Percentiles rank a stretch among this genome's conserved stretches.
These are phyloP conservation scores for Ligdia adustata DNA, from an alignment of 2,888 invertebrate species.

Conservation along the genomic window DNA sequence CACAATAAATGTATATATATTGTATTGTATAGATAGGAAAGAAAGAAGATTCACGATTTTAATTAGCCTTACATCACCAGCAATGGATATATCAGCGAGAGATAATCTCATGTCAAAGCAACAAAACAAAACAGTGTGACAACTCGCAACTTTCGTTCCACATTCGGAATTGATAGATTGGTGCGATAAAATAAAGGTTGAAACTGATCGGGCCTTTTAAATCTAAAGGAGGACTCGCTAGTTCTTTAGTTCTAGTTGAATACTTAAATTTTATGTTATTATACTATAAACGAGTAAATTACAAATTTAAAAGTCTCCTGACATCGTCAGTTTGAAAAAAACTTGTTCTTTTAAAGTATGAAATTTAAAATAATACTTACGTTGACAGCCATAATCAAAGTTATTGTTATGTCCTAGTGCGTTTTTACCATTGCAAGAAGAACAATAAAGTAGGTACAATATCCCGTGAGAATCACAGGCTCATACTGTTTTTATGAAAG, in stretches of 20 bases:
- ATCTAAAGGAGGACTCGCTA: too few relatives aligned
- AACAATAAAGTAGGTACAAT: constrained; percentile 43
- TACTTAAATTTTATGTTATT: too few relatives aligned
- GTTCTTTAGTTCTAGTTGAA: too few relatives aligned
- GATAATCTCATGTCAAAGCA: constrained; percentile 10
- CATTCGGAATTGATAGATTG: constrained; percentile 56
- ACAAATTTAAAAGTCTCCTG: too few relatives aligned
- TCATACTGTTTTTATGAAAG: constrained; percentile 24
- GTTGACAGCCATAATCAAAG: too few relatives aligned
- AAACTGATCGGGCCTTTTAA: too few relatives aligned
- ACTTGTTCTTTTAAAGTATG: too few relatives aligned
- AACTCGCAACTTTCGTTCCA: constrained; percentile 48
- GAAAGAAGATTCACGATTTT: neutral
- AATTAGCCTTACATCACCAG: constrained; percentile 10
- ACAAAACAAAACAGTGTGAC: constrained; percentile 52
- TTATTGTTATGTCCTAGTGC: constrained; percentile 2
- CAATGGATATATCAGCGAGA: constrained; percentile 3
- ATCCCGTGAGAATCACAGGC: constrained; percentile 42
- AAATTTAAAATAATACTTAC: too few relatives aligned
- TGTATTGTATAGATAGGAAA: too few relatives aligned
- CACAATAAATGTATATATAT: too few relatives aligned
- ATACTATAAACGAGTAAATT: too few relatives aligned
- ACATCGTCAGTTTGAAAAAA: too few relatives aligned
- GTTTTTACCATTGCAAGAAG: constrained; percentile 21
- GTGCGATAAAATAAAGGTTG: constrained; percentile 40